These are phyloP conservation scores for Pseudomyrmex pallidus DNA, from an alignment of 1,140 invertebrate species.

Conservation along the genomic window DNA sequence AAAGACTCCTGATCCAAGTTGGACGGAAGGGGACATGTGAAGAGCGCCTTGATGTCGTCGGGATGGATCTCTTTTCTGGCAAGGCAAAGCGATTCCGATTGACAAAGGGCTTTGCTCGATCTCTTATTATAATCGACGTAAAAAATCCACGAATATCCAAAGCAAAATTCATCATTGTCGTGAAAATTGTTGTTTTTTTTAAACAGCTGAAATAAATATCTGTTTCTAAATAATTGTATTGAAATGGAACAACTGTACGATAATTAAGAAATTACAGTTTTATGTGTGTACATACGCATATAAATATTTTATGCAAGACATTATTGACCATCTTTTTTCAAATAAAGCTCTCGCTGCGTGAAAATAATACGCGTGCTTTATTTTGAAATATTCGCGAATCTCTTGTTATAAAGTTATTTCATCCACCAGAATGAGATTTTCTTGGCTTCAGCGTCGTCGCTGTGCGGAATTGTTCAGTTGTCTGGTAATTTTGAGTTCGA, in stretches of 20 bases:
- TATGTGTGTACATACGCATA: no score
- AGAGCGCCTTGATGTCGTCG: constrained; percentile 54
- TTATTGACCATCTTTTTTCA: constrained; percentile 55
- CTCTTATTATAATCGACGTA: constrained; percentile 2
- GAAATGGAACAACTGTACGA: background rate
- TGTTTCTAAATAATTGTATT: background rate
- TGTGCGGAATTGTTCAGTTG: constrained; percentile 15
- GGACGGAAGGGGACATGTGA: constrained; percentile 51
- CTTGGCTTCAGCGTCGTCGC: background rate
- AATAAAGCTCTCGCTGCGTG: constrained; percentile 33
- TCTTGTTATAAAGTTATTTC: constrained; percentile 27
- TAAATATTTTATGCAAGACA: background rate
- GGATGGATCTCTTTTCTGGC: constrained; percentile 42
- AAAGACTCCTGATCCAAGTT: constrained; percentile 50
- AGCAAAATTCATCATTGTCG: background rate
- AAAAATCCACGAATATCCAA: background rate
- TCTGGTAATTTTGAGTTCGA: background rate
- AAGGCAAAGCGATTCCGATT: constrained; percentile 24
- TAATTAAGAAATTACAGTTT: background rate
- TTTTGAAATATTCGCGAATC: constrained; percentile 43
- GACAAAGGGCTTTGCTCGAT: constrained; percentile 9
- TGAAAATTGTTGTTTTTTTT: background rate
- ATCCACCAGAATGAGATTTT: background rate
- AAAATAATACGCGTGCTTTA: constrained; percentile 40
- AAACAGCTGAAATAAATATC: background rate